phyloP scores from a whole-genome alignment of 53 echinoderm and acorn worm genomes.

The Echinometra lucunter region DNA sequence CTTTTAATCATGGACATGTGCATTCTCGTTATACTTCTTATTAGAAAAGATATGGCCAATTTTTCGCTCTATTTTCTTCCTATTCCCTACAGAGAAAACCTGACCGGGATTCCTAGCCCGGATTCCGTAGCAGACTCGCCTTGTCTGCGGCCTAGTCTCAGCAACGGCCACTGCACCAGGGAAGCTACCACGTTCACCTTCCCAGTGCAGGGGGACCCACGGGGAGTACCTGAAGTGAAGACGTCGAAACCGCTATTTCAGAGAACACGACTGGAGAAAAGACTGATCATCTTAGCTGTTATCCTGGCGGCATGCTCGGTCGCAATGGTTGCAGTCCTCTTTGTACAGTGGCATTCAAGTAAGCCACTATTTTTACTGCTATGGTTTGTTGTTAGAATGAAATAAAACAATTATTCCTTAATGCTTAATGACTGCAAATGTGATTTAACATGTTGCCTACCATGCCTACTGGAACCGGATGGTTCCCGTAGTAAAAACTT shows the following conservation, averaged over 20 bases:
- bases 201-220: slow-evolving; percentile 37
- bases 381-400: not conserved
- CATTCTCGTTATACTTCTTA: too few species aligned
- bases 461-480: too few species aligned
- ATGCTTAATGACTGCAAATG: too few species aligned
- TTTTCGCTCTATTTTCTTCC: not conserved
- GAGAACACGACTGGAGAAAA: slow-evolving; percentile 84
- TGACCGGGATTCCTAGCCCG: slow-evolving; percentile 66
- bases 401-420: too few species aligned
- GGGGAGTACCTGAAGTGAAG: slow-evolving; percentile 59
- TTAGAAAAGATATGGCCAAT: not conserved
- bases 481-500: too few species aligned
- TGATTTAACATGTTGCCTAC: too few species aligned
- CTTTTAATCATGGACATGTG: not conserved
- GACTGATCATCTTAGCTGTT: slow-evolving; percentile 77
- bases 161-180: slow-evolving; percentile 63
- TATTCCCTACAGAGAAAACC: slow-evolving; percentile 59
- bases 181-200: slow-evolving; percentile 69
- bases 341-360: slow-evolving; percentile 68
- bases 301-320: slow-evolving; percentile 73
- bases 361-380: not conserved
- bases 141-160: slow-evolving; percentile 66
- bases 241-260: slow-evolving; percentile 45
- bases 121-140: slow-evolving; percentile 66
- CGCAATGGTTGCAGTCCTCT: slow-evolving; percentile 76